Percentiles rank a stretch among this genome's conserved stretches.
phyloP scores from a whole-genome alignment of 2,797 vertebrate species.

The Phalanger gymnotis region DNA sequence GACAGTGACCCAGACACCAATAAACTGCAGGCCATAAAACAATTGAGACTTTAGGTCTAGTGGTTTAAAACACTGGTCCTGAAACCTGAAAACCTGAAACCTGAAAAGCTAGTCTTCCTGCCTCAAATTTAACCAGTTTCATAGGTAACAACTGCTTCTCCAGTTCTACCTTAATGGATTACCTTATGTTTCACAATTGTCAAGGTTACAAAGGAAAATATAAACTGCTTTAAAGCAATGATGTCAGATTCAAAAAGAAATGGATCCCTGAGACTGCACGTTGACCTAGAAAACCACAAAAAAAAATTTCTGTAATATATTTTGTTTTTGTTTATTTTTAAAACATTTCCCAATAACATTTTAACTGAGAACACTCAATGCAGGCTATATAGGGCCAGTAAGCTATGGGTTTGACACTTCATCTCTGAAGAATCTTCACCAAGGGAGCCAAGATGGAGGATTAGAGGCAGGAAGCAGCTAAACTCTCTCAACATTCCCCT shows the following conservation, averaged over 20 bases:
- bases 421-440: neutral
- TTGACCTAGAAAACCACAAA: neutral
- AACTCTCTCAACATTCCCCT: neutral
- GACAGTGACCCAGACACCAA: neutral
- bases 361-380: neutral
- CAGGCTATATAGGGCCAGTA: neutral
- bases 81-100: no score
- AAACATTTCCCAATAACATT: neutral
- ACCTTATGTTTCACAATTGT: neutral
- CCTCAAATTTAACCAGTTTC: neutral
- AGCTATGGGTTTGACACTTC: neutral
- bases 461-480: neutral
- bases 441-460: neutral
- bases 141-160: neutral
- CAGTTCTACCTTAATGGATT: neutral
- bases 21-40: neutral
- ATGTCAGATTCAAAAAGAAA: neutral
- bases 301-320: neutral
- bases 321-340: neutral
- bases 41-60: neutral
- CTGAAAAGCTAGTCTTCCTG: neutral
- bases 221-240: neutral
- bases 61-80: no score
- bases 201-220: neutral
- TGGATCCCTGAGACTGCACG: neutral